Evolutionary conservation across 1,140 invertebrate species (phyloP).

Genomic region (Centruroides vittatus): DNA sequence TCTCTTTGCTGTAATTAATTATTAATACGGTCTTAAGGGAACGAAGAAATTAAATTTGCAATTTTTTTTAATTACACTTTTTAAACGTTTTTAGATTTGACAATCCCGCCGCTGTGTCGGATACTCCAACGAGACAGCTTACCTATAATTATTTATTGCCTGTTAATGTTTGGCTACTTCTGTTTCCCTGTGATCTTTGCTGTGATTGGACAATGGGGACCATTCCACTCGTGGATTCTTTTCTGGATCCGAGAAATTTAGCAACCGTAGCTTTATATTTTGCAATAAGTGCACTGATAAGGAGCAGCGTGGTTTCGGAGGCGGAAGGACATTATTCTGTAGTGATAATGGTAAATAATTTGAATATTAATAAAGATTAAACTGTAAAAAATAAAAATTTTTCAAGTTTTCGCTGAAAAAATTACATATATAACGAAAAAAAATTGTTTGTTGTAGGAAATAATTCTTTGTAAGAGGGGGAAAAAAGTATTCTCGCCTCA

Average conservation of each 20-base stretch:
- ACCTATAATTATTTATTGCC: conserved; percentile 87
- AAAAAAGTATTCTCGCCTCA: too few species aligned
- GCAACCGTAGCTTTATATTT: conserved; percentile 56
- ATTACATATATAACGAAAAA: too few species aligned
- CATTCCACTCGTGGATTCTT: conserved; percentile 64
- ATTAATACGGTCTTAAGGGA: neutral
- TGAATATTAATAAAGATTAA: too few species aligned
- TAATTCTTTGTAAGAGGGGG: too few species aligned
- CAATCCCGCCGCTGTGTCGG: conserved; percentile 74
- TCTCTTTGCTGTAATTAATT: neutral
- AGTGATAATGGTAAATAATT: too few species aligned
- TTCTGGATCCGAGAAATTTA: conserved; percentile 70
- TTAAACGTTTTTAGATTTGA: conserved; percentile 52
- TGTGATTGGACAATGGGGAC: conserved; percentile 99
- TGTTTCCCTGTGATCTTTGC: conserved; percentile 77
- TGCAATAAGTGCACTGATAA: conserved; percentile 23
- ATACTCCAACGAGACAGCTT: conserved; percentile 62
- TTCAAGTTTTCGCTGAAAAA: too few species aligned
- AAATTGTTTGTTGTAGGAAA: too few species aligned
- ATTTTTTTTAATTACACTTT: neutral
- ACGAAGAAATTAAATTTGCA: neutral
- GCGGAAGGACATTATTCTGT: too few species aligned
- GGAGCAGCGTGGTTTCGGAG: neutral
- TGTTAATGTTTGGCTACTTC: conserved; percentile 76
- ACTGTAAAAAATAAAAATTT: too few species aligned